phyloP scores from a whole-genome alignment of 2,113 vertebrate genomes.

The Pagrus major region DNA sequence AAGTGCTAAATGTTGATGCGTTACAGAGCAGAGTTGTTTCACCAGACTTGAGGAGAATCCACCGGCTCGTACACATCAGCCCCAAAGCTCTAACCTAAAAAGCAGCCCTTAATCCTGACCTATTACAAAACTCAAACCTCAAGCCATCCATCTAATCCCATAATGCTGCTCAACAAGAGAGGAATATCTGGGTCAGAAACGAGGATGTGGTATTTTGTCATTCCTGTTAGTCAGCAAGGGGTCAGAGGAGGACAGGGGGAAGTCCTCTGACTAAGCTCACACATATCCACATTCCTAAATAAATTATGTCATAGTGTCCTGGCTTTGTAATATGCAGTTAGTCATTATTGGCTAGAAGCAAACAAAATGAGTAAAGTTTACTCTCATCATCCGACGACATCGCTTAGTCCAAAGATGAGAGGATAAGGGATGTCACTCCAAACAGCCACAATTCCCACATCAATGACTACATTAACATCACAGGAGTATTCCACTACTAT shows the following conservation, averaged over 20 bases:
- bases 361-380: background rate
- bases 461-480: background rate
- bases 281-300: background rate
- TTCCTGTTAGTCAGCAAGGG: slow-evolving; percentile 17
- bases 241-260: slow-evolving; percentile 13
- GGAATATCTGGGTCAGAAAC: slow-evolving; percentile 38
- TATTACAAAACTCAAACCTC: slow-evolving; percentile 44
- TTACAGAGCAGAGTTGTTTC: background rate
- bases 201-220: slow-evolving; percentile 21
- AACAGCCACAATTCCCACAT: background rate
- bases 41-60: background rate
- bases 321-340: background rate
- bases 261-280: background rate
- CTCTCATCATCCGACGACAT: background rate
- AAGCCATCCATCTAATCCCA: slow-evolving; percentile 45
- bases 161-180: slow-evolving; percentile 28
- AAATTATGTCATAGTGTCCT: background rate
- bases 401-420: background rate
- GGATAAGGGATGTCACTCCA: background rate
- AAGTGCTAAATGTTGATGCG: background rate
- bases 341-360: background rate
- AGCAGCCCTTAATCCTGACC: slow-evolving; percentile 31
- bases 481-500: no score
- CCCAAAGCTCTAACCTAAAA: slow-evolving; percentile 33
- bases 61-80: background rate